Evolutionary conservation across 1,140 invertebrate genomes (phyloP), one percentile per base, ranked within the genome.

Genomic region (Frieseomelitta varia): DNA sequence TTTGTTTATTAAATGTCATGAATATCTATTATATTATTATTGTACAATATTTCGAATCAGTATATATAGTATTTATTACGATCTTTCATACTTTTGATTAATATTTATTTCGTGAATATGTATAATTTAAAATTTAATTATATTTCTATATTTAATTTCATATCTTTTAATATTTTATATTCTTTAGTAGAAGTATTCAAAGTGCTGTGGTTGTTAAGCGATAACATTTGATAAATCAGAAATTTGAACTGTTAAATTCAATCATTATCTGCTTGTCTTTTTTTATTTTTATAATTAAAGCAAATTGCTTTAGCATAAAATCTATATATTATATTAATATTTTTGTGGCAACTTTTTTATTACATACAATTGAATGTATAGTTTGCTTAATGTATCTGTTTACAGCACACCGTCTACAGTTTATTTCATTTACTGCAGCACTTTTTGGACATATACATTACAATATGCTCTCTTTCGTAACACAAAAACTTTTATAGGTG

Each of bases 401-500:
- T 84, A 69, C 79, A 86, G 80, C 84, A 82, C 71, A 68, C 14
- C 61, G 77, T 81, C 21, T 88, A 72, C n/a, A 83, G 47, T 79
- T 76, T 85, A 39, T 81, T 71, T 72, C 82, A 88, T 55, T 56
- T 65, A 53, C 47, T 79, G 67, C 67, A 81, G 47, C 75, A 69
- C 61, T 34, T 84, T 74, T 79, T 63, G 53, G 51, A 79, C 61
- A n/a, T 47, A 69, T 53, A 30, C 72, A 67, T 67, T 67, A 34
- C 65, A 56, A 79, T 55, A 21, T 73, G 76, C 24, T 17, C 51
- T 2, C 19, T 34, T 65, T 51, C 69, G 55, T 88, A 74, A 68
- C 30, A 1, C 53, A 79, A 69, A 79, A 69, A 78, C 67, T 80
- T 90, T 89, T 90, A 73, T 85, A 95, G 95, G 94, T 93, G 92